Conservation (phyloP, 2,888 invertebrate species). For the Dicycla oo region DNA sequence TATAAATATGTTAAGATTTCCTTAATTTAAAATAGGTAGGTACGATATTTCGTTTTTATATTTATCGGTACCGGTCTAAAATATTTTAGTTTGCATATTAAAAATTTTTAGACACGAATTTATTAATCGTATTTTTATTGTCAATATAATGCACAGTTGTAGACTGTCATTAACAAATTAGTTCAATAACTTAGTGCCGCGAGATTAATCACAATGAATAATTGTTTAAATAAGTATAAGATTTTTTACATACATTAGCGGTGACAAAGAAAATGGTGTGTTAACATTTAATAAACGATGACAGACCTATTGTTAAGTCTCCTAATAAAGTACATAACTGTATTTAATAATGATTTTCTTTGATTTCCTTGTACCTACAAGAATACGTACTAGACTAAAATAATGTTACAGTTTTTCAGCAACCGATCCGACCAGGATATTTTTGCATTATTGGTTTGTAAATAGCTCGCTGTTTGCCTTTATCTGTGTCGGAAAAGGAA, state of each 20-base stretch:
- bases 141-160: slow-evolving; percentile 64
- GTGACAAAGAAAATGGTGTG: slow-evolving; percentile 81
- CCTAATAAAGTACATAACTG: slow-evolving; percentile 89
- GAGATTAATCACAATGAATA: slow-evolving; percentile 67
- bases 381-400: too few species aligned
- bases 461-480: background rate
- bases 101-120: slow-evolving; percentile 40
- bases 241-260: slow-evolving; percentile 85
- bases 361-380: slow-evolving; percentile 28
- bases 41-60: slow-evolving; percentile 57
- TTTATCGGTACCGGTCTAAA: slow-evolving; percentile 57
- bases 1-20: slow-evolving; percentile 50
- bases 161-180: slow-evolving; percentile 68
- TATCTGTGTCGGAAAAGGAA: background rate
- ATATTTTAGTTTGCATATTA: slow-evolving; percentile 41
- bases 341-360: slow-evolving; percentile 75
- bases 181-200: slow-evolving; percentile 67
- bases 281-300: slow-evolving; percentile 82
- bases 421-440: background rate
- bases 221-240: slow-evolving; percentile 72
- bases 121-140: slow-evolving; percentile 50
- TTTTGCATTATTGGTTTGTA: background rate
- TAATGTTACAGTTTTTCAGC: background rate
- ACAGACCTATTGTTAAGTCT: slow-evolving; percentile 86
- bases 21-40: slow-evolving; percentile 64